Evolutionary conservation across 1,140 invertebrate genomes (phyloP), one percentile per base, ranked within the genome.

Genomic region (Eriosoma lanigerum): DNA sequence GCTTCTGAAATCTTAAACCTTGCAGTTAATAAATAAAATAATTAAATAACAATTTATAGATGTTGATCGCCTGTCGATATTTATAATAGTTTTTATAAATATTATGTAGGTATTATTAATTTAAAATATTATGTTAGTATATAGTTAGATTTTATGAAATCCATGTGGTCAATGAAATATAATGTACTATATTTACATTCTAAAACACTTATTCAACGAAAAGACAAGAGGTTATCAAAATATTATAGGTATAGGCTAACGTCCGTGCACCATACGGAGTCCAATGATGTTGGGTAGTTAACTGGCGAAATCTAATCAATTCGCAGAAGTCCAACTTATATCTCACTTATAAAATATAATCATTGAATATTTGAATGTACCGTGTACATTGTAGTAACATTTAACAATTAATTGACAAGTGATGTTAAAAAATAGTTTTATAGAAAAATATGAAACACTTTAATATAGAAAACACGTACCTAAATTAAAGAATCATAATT

Each of bases 191-290:
- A 38, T 38, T 38, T 38, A 38, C 32, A 38, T 70, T 48, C 12
- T 48, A 2, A 48, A 52, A 52, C 17, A 72, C 17, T 17, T 72
- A 29, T 62, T 72, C 26, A n/a, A 52, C 68, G 48, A 52, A 52
- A 72, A 6, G 38, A 17, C 26, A 46, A 52, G 21, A 72, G 68
- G 46, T 72, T 72, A 72, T 72, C 68, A 12, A 52, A 52, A 72
- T n/a, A 52, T 4, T 52, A 15, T 38, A 29, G 1, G 15, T 32
- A 26, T 1, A 72, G 68, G 68, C 68, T n/a, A 48, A 52, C 24
- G 24, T 24, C 48, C 24, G 19, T 17, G 17, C 12, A 68, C n/a
- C 64, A 46, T 46, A 32, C n/a, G 64, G 38, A 72, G 48, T 72
- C 46, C 68, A 72, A 52, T 72, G 46, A 17, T 17, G 44, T 29